phyloP scores from a whole-genome alignment of 2,888 invertebrate genomes.

The Andrena bicolor region DNA sequence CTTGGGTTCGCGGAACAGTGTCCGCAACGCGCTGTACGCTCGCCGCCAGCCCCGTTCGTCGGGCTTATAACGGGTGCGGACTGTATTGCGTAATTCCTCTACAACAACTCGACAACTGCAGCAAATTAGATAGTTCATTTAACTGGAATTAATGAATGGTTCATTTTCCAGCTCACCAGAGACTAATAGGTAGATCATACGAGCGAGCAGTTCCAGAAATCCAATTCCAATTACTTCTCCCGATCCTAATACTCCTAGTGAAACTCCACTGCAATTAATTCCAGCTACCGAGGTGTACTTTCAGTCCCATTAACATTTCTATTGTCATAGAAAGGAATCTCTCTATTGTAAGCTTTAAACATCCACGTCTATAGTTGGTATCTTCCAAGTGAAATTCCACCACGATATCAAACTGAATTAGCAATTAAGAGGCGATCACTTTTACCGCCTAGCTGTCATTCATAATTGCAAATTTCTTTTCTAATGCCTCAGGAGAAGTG shows the following conservation, averaged over 20 bases:
- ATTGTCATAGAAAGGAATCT: neutral
- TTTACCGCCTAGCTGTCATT: neutral
- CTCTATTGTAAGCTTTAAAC: neutral
- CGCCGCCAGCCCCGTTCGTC: no score
- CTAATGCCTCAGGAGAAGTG: constrained; percentile 86
- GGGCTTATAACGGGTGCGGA: no score
- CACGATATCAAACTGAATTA: neutral
- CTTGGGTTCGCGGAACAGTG: no score
- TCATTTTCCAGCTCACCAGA: neutral
- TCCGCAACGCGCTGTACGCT: no score
- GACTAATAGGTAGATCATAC: neutral
- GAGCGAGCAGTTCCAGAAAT: neutral
- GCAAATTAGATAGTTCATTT: neutral
- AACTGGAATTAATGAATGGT: constrained; percentile 1
- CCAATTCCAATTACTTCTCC: neutral
- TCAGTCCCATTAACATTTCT: no score
- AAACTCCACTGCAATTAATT: neutral
- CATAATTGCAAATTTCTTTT: neutral
- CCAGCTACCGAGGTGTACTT: no score
- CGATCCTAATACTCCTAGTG: neutral
- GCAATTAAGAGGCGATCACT: neutral
- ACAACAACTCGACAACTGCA: neutral
- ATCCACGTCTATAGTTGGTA: neutral
- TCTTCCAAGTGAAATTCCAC: neutral
- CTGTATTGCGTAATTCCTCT: neutral